phyloP scores from a whole-genome alignment of 2,113 vertebrate genomes.

The Regulus satrapa region DNA sequence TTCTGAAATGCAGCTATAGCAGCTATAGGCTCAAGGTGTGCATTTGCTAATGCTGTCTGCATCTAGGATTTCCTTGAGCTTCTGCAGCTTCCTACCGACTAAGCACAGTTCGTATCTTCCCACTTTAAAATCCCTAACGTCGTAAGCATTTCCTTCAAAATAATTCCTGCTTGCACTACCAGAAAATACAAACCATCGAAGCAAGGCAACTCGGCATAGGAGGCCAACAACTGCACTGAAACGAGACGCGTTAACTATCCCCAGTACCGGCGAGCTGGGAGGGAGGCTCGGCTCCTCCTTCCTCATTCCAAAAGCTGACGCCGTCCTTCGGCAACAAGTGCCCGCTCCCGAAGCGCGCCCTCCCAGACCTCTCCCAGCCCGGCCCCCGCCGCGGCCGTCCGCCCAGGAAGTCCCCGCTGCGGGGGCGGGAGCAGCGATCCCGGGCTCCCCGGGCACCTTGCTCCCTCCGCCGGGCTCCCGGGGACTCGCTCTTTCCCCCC shows the following conservation, averaged over 20 bases:
- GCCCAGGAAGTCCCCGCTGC: neutral
- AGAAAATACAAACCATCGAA: neutral
- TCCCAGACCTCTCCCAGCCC: accelerated
- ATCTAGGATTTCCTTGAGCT: neutral
- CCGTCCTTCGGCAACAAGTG: neutral
- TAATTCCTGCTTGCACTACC: neutral
- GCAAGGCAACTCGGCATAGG: too few species aligned
- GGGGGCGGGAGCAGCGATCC: neutral
- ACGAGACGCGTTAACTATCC: neutral
- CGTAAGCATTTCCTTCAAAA: neutral
- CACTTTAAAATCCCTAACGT: neutral
- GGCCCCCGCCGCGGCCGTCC: neutral
- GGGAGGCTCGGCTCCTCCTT: neutral
- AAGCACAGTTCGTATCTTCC: neutral
- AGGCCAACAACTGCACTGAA: neutral
- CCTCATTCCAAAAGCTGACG: neutral
- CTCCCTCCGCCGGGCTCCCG: neutral
- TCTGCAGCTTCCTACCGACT: neutral
- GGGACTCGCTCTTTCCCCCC: neutral
- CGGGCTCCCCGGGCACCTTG: neutral
- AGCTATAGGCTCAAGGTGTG: neutral
- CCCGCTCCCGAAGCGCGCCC: accelerated
- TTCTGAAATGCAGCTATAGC: neutral
- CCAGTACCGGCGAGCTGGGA: neutral
- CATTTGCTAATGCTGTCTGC: neutral